These are phyloP conservation scores for Phataginus tetradactyla DNA, from an alignment of 2,797 vertebrate genomes.

Conservation along the genomic window DNA sequence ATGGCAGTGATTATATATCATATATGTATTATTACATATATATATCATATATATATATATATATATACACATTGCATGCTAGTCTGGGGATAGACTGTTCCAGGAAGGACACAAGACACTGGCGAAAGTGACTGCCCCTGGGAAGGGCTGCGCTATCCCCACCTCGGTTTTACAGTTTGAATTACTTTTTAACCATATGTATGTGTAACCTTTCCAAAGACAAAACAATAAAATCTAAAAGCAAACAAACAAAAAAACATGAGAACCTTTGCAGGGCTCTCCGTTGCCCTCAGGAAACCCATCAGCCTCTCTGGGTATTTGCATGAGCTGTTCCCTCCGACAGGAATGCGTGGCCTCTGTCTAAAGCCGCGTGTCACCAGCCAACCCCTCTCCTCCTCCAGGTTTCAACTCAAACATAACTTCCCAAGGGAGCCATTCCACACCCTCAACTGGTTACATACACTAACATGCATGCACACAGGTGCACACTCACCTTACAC, in stretches of 20 bases:
- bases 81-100: background rate
- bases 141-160: background rate
- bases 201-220: background rate
- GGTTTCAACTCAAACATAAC: background rate
- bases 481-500: background rate
- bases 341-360: background rate
- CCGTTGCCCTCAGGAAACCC: background rate
- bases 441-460: background rate
- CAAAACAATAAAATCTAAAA: background rate
- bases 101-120: background rate
- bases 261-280: background rate
- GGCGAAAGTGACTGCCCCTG: background rate
- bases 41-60: background rate
- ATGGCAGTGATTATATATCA: background rate
- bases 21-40: background rate
- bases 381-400: background rate
- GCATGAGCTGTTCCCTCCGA: background rate
- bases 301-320: background rate
- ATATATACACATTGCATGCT: too few species aligned
- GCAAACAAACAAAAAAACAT: background rate
- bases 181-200: background rate
- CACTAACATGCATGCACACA: background rate
- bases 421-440: background rate
- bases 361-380: background rate
- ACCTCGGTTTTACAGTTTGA: background rate